Conservation (phyloP, 2,113 vertebrate genomes). For the Chloroceryle aenea region DNA sequence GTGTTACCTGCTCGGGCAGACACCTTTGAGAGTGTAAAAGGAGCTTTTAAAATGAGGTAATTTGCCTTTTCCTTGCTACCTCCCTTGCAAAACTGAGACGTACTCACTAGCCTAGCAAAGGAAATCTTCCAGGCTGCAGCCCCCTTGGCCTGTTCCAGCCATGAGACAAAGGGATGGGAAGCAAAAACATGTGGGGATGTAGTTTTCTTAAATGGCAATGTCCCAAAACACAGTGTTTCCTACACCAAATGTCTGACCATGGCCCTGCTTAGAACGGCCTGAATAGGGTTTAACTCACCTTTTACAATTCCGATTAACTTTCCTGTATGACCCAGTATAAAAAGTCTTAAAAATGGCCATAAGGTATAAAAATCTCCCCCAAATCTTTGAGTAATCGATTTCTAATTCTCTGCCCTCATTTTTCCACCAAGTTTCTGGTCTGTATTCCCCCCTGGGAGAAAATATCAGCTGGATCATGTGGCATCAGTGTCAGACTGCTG, state of each 20-base stretch:
- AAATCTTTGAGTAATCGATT: not conserved
- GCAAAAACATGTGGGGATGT: accelerated
- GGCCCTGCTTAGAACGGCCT: accelerated
- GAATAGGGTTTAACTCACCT: not conserved
- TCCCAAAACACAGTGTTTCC: not conserved
- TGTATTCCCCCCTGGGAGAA: not conserved
- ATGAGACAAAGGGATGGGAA: not conserved
- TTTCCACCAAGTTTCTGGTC: not conserved
- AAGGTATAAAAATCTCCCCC: not conserved
- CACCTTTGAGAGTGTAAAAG: not conserved
- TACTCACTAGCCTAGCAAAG: not conserved
- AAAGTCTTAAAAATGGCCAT: not conserved
- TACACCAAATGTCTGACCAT: not conserved
- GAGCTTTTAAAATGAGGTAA: not conserved
- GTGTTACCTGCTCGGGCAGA: not conserved
- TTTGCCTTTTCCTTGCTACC: not conserved
- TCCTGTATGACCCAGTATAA: not conserved
- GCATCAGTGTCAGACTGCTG: not conserved
- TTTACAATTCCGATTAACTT: not conserved
- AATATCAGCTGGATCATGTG: not conserved
- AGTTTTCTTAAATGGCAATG: accelerated
- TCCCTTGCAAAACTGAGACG: not conserved
- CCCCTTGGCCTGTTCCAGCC: not conserved
- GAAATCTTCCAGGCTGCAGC: not conserved
- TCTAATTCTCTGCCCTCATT: not conserved